phyloP scores from a whole-genome alignment of 1,140 invertebrate species.

The Mya arenaria region DNA sequence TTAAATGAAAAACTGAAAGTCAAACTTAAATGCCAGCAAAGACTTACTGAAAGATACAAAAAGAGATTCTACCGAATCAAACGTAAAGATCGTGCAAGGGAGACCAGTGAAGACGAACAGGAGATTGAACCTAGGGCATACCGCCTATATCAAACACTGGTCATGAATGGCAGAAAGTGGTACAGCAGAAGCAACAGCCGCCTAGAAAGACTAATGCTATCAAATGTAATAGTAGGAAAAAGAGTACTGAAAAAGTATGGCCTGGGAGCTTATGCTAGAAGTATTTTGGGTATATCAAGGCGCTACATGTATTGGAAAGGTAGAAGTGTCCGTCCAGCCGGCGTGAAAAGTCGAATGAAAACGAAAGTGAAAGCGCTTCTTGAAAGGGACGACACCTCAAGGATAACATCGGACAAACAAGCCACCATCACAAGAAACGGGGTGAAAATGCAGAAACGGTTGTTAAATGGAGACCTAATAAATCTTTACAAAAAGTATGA shows the following conservation, averaged over 20 bases:
- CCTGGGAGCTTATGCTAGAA: conserved; percentile 4
- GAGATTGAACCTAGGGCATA: too few species aligned
- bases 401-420: conserved; percentile 16
- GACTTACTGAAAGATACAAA: too few species aligned
- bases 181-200: conserved; percentile 30
- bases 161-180: too few species aligned
- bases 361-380: conserved; percentile 4
- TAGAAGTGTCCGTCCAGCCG: not conserved
- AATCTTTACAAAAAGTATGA: not conserved
- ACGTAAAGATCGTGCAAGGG: too few species aligned
- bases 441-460: conserved; percentile 2
- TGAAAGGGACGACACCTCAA: conserved; percentile 20
- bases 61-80: too few species aligned
- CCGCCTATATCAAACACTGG: too few species aligned
- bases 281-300: conserved; percentile 10
- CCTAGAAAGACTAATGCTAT: not conserved
- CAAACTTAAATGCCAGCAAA: too few species aligned
- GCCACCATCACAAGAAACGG: conserved; percentile 20
- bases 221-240: conserved; percentile 25
- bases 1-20: too few species aligned
- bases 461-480: not conserved
- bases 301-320: conserved; percentile 1
- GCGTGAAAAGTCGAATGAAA: not conserved
- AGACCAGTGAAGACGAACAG: too few species aligned
- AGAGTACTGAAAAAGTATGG: conserved; percentile 1